Base-by-base conservation (phyloP, 2,888 invertebrate genomes). In the Caenorhabditis sulstoni region DNA sequence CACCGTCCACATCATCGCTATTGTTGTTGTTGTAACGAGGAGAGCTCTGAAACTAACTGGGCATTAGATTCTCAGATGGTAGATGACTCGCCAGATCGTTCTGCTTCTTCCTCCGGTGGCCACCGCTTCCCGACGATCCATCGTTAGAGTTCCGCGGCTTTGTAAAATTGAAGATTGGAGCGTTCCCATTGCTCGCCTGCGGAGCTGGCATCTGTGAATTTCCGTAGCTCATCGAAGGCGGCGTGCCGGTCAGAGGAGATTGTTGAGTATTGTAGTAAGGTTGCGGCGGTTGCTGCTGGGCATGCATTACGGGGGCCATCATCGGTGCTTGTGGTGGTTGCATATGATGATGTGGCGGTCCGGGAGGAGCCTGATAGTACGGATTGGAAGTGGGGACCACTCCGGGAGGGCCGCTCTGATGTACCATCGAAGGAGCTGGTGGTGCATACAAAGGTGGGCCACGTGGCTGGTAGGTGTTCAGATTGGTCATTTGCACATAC, bases 241-340 rank as follows among this genome's bases (percentile, higher is more conserved):
- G 71, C 0, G 71, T 66, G 12, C 71, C 78, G 50, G 78, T 73
- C 29, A 78, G 23, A 20, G 78, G 78, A 8, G 78, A 78, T n/a
- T 78, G 78, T n/a, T 78, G 78, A 9, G 71, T 78, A 37, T 70
- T 78, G 41, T 78, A 78, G 49, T 78, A 78, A 9, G 78, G 73
- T 35, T 77, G 29, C 29, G 29, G 29, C 7, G 29, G 77, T 50
- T 78, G 75, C 20, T 76, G 71, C 41, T 78, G 77, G 18, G 49
- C 67, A 18, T 76, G 77, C 61, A 78, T 73, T 52, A 71, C 78
- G 7, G 78, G 73, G 1, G 78, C 50, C 64, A 78, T 78, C 78
- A 78, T 73, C 8, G 71, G 71, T 22, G 78, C 66, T 20, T 66
- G 66, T n/a, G 61, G 66, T n/a, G 61, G 71, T 22, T 55, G 71